A percentile compares a stretch with the other conserved stretches of the same genome.
phyloP scores from a whole-genome alignment of 2,113 vertebrate species.

The Columbina picui region DNA sequence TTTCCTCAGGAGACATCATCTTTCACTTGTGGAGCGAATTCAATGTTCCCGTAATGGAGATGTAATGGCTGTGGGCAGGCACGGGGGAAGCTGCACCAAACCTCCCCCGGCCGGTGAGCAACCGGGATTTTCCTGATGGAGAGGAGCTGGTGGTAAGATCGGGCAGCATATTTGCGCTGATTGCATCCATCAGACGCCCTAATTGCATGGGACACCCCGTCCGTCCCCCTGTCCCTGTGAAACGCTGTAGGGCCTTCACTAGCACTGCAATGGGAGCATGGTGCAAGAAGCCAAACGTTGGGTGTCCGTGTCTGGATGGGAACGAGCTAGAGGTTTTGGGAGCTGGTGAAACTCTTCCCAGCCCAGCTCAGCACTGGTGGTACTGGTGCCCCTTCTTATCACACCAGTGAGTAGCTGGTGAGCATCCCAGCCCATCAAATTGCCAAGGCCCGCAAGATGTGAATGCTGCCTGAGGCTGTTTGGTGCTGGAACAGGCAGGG shows the following conservation, averaged over 20 bases:
- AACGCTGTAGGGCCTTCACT: accelerated
- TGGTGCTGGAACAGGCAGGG: accelerated
- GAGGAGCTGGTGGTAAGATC: accelerated
- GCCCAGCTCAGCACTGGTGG: background rate
- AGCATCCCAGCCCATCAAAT: background rate
- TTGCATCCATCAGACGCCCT: background rate
- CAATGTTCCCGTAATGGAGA: background rate
- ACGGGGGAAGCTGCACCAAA: background rate
- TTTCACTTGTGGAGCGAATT: background rate
- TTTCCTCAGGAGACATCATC: background rate
- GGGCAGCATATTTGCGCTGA: background rate
- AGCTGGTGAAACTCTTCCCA: background rate
- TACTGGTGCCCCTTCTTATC: background rate
- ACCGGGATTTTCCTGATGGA: background rate
- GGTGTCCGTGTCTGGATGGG: accelerated
- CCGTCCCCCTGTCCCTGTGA: accelerated
- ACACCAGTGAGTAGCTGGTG: background rate
- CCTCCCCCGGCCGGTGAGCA: background rate
- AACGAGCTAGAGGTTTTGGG: background rate
- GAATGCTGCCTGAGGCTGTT: background rate
- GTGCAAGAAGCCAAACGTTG: background rate
- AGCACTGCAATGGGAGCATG: accelerated
- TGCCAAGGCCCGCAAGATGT: background rate
- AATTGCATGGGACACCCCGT: background rate
- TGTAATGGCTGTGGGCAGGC: background rate